Conservation (phyloP, 2,888 invertebrate species). For the Meganola albula region DNA sequence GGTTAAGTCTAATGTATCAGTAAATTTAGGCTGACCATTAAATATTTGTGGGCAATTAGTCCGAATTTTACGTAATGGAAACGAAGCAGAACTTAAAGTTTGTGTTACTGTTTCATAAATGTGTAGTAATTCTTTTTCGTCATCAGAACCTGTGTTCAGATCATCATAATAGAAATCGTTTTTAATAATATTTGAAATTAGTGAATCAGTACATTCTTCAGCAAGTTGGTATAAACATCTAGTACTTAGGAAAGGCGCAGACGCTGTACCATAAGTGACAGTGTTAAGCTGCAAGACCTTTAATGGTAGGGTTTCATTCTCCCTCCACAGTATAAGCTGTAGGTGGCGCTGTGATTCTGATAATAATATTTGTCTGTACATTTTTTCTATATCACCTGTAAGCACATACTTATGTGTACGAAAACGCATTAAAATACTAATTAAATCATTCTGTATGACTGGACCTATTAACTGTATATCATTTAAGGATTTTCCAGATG, state of each 20-base stretch:
- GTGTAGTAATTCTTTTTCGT: not conserved
- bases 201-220: constrained; percentile 1
- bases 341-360: not conserved
- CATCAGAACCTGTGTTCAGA: not conserved
- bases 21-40: not conserved
- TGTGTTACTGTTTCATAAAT: constrained; percentile 1
- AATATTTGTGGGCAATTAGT: constrained; percentile 1
- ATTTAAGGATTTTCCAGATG: constrained; percentile 6
- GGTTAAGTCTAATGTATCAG: not conserved
- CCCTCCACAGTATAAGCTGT: constrained; percentile 3
- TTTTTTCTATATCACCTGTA: constrained; percentile 3
- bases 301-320: not conserved
- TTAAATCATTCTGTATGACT: constrained; percentile 2
- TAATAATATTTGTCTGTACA: not conserved
- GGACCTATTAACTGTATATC: constrained; percentile 3
- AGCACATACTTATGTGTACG: not conserved
- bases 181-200: constrained; percentile 1
- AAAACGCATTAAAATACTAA: constrained; percentile 2
- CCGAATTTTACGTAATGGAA: constrained; percentile 5
- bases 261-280: constrained; percentile 1
- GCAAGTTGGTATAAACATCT: constrained; percentile 3
- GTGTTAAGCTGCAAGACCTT: constrained; percentile 4
- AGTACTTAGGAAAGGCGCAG: constrained; percentile 3
- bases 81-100: constrained; percentile 1
- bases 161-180: constrained; percentile 4